A percentile compares a stretch with the other conserved stretches of the same genome.
Conservation (phyloP, 2,797 vertebrate genomes). For the Gadopsis bispinosus region DNA sequence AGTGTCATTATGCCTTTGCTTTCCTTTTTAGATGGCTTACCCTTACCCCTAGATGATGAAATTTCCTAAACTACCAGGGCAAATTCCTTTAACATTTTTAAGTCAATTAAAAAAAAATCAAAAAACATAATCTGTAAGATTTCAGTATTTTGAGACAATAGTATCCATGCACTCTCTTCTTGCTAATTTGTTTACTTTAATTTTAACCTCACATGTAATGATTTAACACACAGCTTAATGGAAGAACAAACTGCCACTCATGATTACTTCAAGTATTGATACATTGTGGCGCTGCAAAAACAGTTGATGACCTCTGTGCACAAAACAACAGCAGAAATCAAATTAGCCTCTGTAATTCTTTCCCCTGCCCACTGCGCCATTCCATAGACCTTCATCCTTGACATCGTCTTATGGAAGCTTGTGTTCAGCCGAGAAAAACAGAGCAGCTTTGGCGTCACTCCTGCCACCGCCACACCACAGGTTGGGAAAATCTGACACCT, state of each 20-base stretch:
- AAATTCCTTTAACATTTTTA: constrained; percentile 35
- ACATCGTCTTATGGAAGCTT: constrained; percentile 98
- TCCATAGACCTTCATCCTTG: constrained; percentile 98
- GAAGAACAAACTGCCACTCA: neutral
- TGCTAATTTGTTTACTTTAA: constrained; percentile 41
- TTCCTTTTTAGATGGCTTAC: constrained; percentile 54
- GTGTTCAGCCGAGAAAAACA: constrained; percentile 98
- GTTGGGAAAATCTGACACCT: constrained; percentile 91
- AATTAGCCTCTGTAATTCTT: constrained; percentile 89
- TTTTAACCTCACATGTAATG: constrained; percentile 44
- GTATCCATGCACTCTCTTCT: constrained; percentile 12
- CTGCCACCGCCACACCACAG: constrained; percentile 92
- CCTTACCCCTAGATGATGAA: constrained; percentile 37
- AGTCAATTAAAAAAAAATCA: constrained; percentile 33
- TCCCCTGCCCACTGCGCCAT: constrained; percentile 88
- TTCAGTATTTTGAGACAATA: constrained; percentile 22
- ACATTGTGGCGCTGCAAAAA: constrained; percentile 46
- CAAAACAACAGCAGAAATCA: constrained; percentile 69
- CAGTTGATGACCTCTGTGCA: constrained; percentile 37
- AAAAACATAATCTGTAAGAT: constrained; percentile 12
- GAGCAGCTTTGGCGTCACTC: constrained; percentile 90
- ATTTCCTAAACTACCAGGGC: constrained; percentile 21
- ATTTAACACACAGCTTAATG: constrained; percentile 67
- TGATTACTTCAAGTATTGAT: constrained; percentile 32
- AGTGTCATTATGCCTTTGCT: constrained; percentile 28